phyloP scores from a whole-genome alignment of 2,797 vertebrate species.

The Pempheris klunzingeri region DNA sequence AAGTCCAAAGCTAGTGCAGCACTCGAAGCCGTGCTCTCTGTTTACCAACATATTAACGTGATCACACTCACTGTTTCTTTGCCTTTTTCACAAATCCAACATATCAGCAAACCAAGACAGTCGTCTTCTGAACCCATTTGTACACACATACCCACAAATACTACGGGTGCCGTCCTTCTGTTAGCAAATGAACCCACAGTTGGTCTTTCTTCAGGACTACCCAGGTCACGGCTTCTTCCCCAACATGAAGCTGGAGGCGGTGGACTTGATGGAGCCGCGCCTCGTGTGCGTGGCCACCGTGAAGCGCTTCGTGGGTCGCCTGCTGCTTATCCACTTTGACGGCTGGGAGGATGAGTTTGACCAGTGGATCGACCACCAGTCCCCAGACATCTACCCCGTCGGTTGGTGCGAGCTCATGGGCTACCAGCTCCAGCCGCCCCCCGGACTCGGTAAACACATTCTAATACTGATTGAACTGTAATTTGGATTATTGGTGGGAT shows the following conservation, averaged over 20 bases:
- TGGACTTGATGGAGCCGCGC: constrained; percentile 96
- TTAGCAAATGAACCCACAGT: background rate
- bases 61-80: background rate
- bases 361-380: constrained; percentile 97
- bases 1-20: constrained; percentile 1
- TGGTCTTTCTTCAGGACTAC: constrained; percentile 85
- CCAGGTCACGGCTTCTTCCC: constrained; percentile 90
- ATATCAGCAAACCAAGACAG: background rate
- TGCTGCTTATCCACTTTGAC: constrained; percentile 96
- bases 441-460: constrained; percentile 85
- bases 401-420: constrained; percentile 96
- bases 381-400: constrained; percentile 95
- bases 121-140: background rate
- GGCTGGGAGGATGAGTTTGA: constrained; percentile 97
- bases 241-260: constrained; percentile 96
- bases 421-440: constrained; percentile 93
- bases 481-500: background rate
- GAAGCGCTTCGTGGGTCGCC: constrained; percentile 89
- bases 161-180: background rate
- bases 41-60: background rate
- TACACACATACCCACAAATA: background rate
- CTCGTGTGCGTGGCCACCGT: constrained; percentile 97
- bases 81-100: background rate
- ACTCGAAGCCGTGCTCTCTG: background rate
- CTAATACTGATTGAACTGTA: background rate